phyloP scores from a whole-genome alignment of 2,797 vertebrate species.

The Ciconia nigra region DNA sequence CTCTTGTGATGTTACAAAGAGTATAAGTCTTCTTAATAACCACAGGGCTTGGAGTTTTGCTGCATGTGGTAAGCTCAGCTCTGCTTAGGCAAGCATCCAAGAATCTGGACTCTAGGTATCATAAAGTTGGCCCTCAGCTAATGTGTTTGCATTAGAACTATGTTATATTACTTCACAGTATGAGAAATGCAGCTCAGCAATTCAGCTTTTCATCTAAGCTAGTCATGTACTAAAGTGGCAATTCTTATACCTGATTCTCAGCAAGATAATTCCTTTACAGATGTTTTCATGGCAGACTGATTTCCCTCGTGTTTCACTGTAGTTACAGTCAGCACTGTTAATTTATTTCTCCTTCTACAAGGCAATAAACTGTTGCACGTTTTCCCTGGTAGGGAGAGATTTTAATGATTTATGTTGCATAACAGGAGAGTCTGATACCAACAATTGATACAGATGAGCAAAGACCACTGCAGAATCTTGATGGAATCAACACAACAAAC shows the following conservation, averaged over 20 bases:
- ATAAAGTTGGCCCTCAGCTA: not conserved
- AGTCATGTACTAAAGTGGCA: not conserved
- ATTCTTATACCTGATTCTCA: slow-evolving; percentile 18
- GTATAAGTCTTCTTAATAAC: not conserved
- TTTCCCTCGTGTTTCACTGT: slow-evolving; percentile 44
- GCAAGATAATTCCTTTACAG: slow-evolving; percentile 44
- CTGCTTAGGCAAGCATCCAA: not conserved
- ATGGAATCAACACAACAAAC: not conserved
- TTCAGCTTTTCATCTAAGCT: slow-evolving; percentile 17
- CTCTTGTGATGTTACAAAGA: not conserved
- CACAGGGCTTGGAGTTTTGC: not conserved
- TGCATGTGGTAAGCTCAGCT: not conserved
- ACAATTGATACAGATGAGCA: not conserved
- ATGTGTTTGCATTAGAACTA: not conserved
- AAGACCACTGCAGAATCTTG: not conserved
- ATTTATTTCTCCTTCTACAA: slow-evolving; percentile 44
- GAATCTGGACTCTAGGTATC: not conserved
- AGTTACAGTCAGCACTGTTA: slow-evolving; percentile 34
- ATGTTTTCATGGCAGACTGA: slow-evolving; percentile 20
- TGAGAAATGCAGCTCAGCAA: not conserved
- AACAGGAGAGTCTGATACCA: not conserved
- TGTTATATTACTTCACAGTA: not conserved
- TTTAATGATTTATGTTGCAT: slow-evolving; percentile 20
- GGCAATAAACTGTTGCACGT: slow-evolving; percentile 24
- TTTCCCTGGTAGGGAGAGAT: slow-evolving; percentile 18